Evolutionary conservation across 2,888 invertebrate genomes (phyloP).

Genomic region (Chydorus sphaericus): DNA sequence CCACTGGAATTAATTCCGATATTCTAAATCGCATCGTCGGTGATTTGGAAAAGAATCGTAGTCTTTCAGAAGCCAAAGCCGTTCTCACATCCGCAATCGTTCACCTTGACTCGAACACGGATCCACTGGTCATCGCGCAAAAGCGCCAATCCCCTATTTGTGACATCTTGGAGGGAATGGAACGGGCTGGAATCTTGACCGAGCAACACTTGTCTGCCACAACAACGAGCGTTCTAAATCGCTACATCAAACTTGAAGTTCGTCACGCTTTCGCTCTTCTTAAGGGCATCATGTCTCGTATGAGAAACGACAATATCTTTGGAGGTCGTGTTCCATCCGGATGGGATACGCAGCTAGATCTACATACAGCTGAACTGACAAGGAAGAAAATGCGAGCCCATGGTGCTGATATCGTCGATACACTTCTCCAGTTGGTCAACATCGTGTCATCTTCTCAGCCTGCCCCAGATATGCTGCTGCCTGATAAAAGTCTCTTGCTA

Average conservation of each 20-base stretch:
- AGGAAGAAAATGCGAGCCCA: not conserved
- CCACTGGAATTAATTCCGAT: not conserved
- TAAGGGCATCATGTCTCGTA: not conserved
- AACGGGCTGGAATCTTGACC: not conserved
- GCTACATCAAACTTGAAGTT: not conserved
- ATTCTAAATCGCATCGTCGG: not conserved
- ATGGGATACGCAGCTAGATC: not conserved
- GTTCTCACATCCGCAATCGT: not conserved
- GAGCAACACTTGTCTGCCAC: not conserved
- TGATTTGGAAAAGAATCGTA: not conserved
- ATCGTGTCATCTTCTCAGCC: not conserved
- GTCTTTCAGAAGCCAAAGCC: not conserved
- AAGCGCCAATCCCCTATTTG: not conserved
- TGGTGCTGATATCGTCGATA: not conserved
- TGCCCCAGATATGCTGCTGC: not conserved
- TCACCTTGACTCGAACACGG: not conserved
- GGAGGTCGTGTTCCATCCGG: not conserved
- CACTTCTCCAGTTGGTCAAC: not conserved
- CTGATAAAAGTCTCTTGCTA: not conserved
- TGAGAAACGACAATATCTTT: constrained; percentile 1
- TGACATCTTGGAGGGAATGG: not conserved
- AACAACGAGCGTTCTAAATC: not conserved
- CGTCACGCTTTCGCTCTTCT: not conserved
- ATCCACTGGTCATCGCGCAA: not conserved
- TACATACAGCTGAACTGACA: not conserved